phyloP scores from a whole-genome alignment of 2,113 vertebrate genomes.

The Saguinus midas region DNA sequence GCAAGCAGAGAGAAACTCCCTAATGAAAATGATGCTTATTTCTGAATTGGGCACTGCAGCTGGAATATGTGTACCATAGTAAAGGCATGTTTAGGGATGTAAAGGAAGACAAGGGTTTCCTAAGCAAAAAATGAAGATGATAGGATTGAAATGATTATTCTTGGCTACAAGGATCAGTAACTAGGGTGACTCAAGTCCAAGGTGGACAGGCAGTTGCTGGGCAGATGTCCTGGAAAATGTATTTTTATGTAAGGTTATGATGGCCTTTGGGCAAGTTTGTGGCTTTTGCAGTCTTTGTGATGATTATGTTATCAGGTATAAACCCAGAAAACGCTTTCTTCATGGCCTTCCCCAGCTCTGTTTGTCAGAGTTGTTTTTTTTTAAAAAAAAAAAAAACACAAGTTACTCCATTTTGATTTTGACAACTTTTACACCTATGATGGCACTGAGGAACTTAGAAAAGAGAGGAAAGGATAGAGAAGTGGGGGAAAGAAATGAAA shows the following conservation, averaged over 20 bases:
- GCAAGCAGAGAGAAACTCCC: neutral
- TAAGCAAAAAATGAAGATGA: neutral
- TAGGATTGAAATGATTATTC: neutral
- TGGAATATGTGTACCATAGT: neutral
- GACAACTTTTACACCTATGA: neutral
- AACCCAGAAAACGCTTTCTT: neutral
- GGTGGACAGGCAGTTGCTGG: neutral
- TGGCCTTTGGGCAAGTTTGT: neutral
- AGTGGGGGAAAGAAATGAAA: neutral
- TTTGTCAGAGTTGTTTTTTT: neutral
- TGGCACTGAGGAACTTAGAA: neutral
- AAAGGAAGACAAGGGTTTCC: neutral
- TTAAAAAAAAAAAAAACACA: neutral
- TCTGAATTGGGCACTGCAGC: neutral
- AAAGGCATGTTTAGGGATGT: neutral
- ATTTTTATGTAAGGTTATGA: neutral
- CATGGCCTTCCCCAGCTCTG: neutral
- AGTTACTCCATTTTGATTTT: neutral
- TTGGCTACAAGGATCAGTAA: neutral
- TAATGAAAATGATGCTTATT: neutral
- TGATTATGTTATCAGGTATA: neutral
- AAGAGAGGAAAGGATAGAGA: no score
- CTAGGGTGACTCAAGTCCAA: neutral
- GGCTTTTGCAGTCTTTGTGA: neutral
- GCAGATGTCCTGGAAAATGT: neutral